Evolutionary conservation across 1,140 invertebrate genomes (phyloP), one percentile per base, ranked within the genome.

Genomic region (Pseudobourletiella spinata): DNA sequence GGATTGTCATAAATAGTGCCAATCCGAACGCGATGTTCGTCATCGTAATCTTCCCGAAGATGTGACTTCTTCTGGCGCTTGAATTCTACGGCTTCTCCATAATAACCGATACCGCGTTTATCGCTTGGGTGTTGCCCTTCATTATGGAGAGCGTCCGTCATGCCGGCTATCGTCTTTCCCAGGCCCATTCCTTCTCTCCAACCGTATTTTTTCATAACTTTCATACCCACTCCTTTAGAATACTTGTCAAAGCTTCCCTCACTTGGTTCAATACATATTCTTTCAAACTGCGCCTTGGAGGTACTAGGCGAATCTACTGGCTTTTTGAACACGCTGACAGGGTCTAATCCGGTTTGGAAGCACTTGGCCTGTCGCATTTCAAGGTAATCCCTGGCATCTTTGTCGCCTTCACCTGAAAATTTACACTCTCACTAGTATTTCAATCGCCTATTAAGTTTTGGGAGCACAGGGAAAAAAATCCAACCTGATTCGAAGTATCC

Each of bases 111-210:
- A 0, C 68, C 68, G 29, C 68, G 22, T 58, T 59, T 66, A 44
- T 69, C 68, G 15, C 43, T 32, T 14, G 68, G 59, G 29, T 35
- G 28, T 58, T 66, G 62, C 6, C 68, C 68, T 20, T 66, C 64
- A 60, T 46, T 50, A 22, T 35, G 18, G 15, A 69, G 42, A 24
- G 71, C 68, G 22, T 75, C 71, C 2, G 69, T 56, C 2, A 73
- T 73, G 4, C 74, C 74, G 24, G 59, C 61, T 20, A 15, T 55
- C 6, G 62, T 56, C 44, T 56, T 71, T n/a, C 82, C 82, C 8
- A 83, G 66, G 43, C 80, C 79, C 59, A 73, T 46, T 4, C 82
- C 82, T 54, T 80, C 76, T 48, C 70, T 73, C 82, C 82, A 84
- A 2, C 82, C 82, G 55, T 79, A 76, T 55, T 76, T 75, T 70